phyloP scores from a whole-genome alignment of 1,140 invertebrate genomes.

The Ceratina japonica region DNA sequence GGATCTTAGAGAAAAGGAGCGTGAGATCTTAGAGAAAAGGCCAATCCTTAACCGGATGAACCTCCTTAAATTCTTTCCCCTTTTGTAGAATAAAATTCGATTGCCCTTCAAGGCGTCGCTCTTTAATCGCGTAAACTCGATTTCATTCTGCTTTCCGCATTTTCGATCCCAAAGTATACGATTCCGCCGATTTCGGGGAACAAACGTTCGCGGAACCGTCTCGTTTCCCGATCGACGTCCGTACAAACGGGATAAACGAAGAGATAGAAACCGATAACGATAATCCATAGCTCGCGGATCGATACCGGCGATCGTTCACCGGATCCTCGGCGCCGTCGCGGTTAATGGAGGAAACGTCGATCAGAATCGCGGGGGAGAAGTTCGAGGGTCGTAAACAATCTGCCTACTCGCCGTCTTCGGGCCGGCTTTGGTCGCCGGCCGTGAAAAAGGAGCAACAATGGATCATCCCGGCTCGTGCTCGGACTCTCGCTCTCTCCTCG shows the following conservation, averaged over 20 bases:
- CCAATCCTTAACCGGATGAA: too few species aligned
- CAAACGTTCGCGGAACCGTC: background rate
- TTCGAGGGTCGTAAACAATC: background rate
- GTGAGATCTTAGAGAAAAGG: too few species aligned
- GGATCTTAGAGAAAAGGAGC: too few species aligned
- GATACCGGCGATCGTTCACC: too few species aligned
- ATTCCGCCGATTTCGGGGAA: background rate
- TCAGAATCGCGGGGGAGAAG: background rate
- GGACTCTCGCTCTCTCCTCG: slow-evolving; percentile 38
- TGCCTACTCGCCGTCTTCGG: background rate
- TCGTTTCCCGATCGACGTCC: background rate
- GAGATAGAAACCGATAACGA: background rate
- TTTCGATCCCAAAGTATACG: too few species aligned
- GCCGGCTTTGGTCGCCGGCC: background rate
- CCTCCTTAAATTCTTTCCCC: too few species aligned
- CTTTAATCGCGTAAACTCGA: too few species aligned
- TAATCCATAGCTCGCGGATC: too few species aligned
- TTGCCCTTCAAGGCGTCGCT: too few species aligned
- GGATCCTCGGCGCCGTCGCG: too few species aligned
- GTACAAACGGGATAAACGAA: background rate
- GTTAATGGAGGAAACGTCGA: slow-evolving; percentile 12
- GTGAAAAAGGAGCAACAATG: slow-evolving; percentile 54
- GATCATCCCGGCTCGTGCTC: slow-evolving; percentile 42
- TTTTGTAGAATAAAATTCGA: too few species aligned
- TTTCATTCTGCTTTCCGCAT: too few species aligned